Base-by-base conservation (phyloP, 2,797 vertebrate genomes). In the Lagodon rhomboides region DNA sequence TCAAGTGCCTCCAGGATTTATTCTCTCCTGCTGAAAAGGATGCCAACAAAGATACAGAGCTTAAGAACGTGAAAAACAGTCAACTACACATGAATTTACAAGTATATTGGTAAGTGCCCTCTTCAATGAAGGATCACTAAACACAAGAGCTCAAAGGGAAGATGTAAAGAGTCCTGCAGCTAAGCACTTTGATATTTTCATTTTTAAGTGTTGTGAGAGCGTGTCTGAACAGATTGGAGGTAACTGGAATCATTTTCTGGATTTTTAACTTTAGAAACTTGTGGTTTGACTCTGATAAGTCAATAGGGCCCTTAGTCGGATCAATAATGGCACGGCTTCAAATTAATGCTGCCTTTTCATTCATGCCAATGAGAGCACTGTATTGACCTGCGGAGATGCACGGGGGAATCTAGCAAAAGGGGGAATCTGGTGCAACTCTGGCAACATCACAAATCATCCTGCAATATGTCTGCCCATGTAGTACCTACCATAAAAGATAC, bases 1-100 rank as follows among this genome's bases (percentile, higher is more conserved):
- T 59, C 50, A 75, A 81, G 15, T 34, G 60, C 62, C 50, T 68
- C 44, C 16, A n/a, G 22, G 47, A 86, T 77, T 79, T 25, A 80
- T 77, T 61, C 27, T 16, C 63, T 65, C 18, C 20, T 27, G 54
- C 25, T 62, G 18, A 80, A 76, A 66, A 38, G 16, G 38, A 64
- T 54, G 5, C 41, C 22, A 62, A 65, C 61, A 67, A 69, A 75
- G 47, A 81, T 46, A 47, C n/a, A 27, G 25, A 25, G 27, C 38
- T 43, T 69, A 23, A 23, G 30, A 61, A 61, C 58, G 43, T 56
- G 7, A 76, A 68, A 79, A 60, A 51, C 3, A 10, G 34, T 47
- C 27, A 30, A 13, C 43, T 43, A 12, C 22, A n/a, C 22, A 18
- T 51, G 41, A 30, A 49, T 49, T 60, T 38, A 72, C 47, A 68